Conservation (phyloP, 2,113 vertebrate genomes). For the Anguilla japonica region DNA sequence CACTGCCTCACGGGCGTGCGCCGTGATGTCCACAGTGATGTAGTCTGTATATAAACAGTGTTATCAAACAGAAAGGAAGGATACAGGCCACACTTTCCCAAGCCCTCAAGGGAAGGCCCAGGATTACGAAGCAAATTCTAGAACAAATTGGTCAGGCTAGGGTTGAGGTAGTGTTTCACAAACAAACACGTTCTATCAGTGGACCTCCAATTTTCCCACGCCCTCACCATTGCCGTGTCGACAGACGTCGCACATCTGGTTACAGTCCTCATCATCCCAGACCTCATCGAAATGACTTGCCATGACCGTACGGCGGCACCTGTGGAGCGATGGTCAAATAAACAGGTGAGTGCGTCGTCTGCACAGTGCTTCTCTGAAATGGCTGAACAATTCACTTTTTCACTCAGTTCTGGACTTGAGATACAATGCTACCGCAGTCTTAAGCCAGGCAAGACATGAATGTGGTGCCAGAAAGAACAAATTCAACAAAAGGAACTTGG, state of each 20-base stretch:
- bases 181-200: too few species aligned
- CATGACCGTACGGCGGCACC: constrained; percentile 89
- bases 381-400: too few species aligned
- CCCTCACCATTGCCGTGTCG: constrained; percentile 71
- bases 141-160: too few species aligned
- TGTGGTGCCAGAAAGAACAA: too few species aligned
- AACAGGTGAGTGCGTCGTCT: background rate
- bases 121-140: background rate
- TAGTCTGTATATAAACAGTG: constrained; percentile 58
- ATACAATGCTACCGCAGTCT: too few species aligned
- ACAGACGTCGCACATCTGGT: constrained; percentile 91
- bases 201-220: too few species aligned
- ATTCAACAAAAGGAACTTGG: too few species aligned
- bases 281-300: constrained; percentile 94
- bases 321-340: constrained; percentile 57
- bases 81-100: background rate
- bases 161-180: too few species aligned
- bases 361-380: constrained; percentile 23
- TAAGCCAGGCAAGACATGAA: too few species aligned
- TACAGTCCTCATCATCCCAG: constrained; percentile 86
- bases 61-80: background rate
- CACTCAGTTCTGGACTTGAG: background rate
- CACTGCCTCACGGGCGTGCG: constrained; percentile 78
- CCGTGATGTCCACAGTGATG: constrained; percentile 73
- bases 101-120: too few species aligned